These are phyloP conservation scores for Aptenodytes forsteri DNA, from an alignment of 2,113 vertebrate genomes.

Conservation along the genomic window DNA sequence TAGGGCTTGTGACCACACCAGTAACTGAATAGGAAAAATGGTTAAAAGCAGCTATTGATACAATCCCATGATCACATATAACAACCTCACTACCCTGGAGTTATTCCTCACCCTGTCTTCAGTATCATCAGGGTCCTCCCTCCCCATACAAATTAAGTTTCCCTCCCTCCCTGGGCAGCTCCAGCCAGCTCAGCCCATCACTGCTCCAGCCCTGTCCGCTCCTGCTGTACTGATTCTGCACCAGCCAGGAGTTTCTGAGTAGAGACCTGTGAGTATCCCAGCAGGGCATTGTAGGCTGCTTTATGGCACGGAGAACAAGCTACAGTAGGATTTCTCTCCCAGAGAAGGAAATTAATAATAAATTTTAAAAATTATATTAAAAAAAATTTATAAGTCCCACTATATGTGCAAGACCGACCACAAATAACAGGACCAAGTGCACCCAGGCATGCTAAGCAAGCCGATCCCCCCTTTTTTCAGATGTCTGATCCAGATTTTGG, in stretches of 20 bases:
- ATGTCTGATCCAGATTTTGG: neutral
- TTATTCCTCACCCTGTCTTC: neutral
- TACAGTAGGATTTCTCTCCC: accelerated
- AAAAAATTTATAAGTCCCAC: neutral
- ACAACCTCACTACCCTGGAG: neutral
- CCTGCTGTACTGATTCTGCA: neutral
- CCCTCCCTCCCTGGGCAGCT: neutral
- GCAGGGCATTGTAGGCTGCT: neutral
- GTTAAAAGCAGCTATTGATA: neutral
- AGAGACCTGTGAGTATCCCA: neutral
- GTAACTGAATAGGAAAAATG: neutral
- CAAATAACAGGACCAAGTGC: neutral
- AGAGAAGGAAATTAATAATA: neutral
- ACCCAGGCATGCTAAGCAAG: neutral
- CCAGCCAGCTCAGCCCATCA: neutral
- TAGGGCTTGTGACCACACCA: neutral
- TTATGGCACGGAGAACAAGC: neutral
- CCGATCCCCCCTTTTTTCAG: accelerated
- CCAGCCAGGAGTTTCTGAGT: neutral
- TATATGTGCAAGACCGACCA: neutral
- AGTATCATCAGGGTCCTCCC: neutral
- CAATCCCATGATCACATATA: neutral
- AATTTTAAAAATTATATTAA: neutral
- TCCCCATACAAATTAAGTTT: neutral
- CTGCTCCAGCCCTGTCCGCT: neutral